A percentile compares a stretch with the other conserved stretches of the same genome.
phyloP scores from a whole-genome alignment of 2,113 vertebrate genomes.

The Gila orcuttii region DNA sequence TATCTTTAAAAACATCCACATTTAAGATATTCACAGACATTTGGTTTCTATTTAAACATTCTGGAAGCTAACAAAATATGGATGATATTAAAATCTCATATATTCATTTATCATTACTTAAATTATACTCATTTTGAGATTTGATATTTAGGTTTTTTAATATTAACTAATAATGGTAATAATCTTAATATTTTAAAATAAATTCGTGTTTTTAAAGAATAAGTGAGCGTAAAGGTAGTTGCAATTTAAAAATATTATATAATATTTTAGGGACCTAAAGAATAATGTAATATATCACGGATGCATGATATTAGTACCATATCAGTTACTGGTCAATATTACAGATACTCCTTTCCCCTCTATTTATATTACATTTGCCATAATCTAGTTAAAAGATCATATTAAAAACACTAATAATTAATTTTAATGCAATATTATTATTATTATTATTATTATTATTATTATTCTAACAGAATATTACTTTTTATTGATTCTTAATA shows the following conservation, averaged over 20 bases:
- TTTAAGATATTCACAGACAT: not conserved
- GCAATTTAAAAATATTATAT: not conserved
- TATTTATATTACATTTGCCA: not conserved
- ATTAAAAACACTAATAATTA: not conserved
- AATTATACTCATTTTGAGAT: not conserved
- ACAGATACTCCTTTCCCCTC: not conserved
- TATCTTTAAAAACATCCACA: not conserved
- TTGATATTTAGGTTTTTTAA: not conserved
- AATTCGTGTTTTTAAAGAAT: not conserved
- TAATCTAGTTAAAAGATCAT: not conserved
- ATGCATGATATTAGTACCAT: not conserved
- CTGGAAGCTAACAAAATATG: not conserved
- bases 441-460: too few species aligned
- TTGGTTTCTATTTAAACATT: not conserved
- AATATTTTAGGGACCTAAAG: not conserved
- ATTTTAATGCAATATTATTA: not conserved
- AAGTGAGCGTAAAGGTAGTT: not conserved
- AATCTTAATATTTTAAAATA: not conserved
- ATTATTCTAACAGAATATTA: not conserved
- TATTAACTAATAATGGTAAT: not conserved
- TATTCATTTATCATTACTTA: not conserved
- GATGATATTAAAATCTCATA: not conserved
- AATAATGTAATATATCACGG: not conserved
- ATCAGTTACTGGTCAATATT: not conserved
- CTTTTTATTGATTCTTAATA: not conserved